Conservation (phyloP, 2,113 vertebrate species). For the Raja brachyura region DNA sequence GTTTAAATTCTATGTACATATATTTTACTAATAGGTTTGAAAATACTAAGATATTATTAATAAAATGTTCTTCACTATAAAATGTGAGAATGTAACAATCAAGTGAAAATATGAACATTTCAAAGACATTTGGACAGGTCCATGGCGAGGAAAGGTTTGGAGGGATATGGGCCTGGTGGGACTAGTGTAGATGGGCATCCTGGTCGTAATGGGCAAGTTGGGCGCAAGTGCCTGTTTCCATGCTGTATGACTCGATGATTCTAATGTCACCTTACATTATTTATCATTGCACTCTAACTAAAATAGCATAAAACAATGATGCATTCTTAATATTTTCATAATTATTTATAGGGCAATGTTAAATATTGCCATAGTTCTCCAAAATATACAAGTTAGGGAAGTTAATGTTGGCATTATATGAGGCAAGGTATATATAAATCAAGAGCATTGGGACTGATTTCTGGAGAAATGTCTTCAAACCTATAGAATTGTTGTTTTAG, state of each 20-base stretch:
- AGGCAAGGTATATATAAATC: not conserved
- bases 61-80: not conserved
- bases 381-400: not conserved
- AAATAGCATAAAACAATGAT: too few species aligned
- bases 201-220: too few species aligned
- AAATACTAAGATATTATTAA: not conserved
- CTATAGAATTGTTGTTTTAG: not conserved
- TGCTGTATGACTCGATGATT: too few species aligned
- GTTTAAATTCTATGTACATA: conserved; percentile 6
- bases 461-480: not conserved
- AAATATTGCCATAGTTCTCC: not conserved
- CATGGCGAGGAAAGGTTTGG: too few species aligned
- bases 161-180: too few species aligned
- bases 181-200: too few species aligned
- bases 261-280: not conserved
- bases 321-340: not conserved
- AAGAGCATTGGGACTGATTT: not conserved
- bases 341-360: not conserved
- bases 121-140: too few species aligned
- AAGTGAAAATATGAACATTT: not conserved
- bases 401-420: not conserved
- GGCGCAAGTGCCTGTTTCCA: too few species aligned
- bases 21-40: not conserved
- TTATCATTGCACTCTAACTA: not conserved
- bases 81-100: not conserved